Conservation (phyloP, 2,888 invertebrate species). For the Tenthredo distinguenda region DNA sequence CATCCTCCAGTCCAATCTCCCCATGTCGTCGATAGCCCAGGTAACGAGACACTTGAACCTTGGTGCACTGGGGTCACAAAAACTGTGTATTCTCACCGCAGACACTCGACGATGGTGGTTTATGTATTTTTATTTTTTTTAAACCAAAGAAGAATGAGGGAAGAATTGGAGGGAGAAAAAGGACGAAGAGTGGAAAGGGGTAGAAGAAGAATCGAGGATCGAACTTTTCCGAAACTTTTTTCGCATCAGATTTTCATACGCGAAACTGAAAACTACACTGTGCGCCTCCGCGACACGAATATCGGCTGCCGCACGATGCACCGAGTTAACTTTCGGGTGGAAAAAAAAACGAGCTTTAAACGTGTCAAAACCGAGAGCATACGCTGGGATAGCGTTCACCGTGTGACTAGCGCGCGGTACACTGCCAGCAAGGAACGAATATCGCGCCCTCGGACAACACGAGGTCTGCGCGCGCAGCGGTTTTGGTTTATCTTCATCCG, state of each 20-base stretch:
- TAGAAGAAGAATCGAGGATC: not conserved
- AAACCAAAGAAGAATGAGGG: not conserved
- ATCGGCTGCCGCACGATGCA: not conserved
- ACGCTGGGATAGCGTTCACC: slow-evolving; percentile 20
- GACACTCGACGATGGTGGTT: not conserved
- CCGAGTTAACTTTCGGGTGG: not conserved
- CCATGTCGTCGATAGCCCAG: slow-evolving; percentile 10
- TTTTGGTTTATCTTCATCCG: not conserved
- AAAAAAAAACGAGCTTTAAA: not conserved
- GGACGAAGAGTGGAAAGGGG: not conserved
- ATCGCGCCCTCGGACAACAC: slow-evolving; percentile 50
- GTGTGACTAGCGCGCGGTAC: slow-evolving; percentile 47
- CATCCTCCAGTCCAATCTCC: slow-evolving; percentile 36
- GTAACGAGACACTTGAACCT: slow-evolving; percentile 2
- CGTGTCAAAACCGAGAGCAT: not conserved
- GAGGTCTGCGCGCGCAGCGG: slow-evolving; percentile 47
- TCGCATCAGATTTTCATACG: not conserved
- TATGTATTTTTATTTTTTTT: not conserved
- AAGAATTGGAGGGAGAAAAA: not conserved
- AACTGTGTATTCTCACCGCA: slow-evolving; percentile 14
- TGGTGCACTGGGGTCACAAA: slow-evolving; percentile 17
- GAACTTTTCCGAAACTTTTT: not conserved
- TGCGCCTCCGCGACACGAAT: not conserved
- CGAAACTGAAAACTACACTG: not conserved
- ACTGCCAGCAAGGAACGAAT: slow-evolving; percentile 49